Evolutionary conservation across 2,888 invertebrate genomes (phyloP), one percentile per base, ranked within the genome.

Genomic region (Theodoxus fluviatilis): DNA sequence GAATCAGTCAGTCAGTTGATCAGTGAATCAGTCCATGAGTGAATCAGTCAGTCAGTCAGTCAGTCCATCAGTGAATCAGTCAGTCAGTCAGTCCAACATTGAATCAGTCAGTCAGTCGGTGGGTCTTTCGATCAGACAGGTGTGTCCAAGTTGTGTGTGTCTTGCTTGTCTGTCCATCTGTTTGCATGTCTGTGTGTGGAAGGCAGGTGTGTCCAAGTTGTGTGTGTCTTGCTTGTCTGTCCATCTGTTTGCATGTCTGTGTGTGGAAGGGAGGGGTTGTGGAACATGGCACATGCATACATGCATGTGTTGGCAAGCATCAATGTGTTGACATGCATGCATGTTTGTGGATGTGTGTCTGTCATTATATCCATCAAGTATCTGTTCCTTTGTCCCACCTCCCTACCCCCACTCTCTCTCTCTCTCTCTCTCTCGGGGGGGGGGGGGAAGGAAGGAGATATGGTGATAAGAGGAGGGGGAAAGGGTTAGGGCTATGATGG

Each of bases 151-250:
- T 52, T 52, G 52, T 52, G 52, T 52, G 52, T 52, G 52, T 49
- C n/a, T 49, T 49, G 49, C 25, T n/a, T 49, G 49, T 49, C n/a
- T 49, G 49, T 49, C n/a, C 25, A 25, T 49, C n/a, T 49, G 49
- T 49, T n/a, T 49, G 49, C 25, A 25, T 49, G 49, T 9, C n/a
- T 49, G 18, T 49, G 49, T 49, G 49, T 49, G 7, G 15, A 15
- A 15, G 15, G 15, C 9, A 43, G 15, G 15, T 7, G 43, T 12
- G 15, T 43, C 9, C 7, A 43, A 43, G 15, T 12, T 43, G 7
- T 15, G 9, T 43, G 43, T 15, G 43, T 15, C 43, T 43, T 43
- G 15, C 7, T 12, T 43, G 15, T 49, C n/a, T 49, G 18, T 9
- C n/a, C 4, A 25, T 49, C n/a, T 15, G 49, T 49, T 3, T 49